These are phyloP conservation scores for Calidris pugnax DNA, from an alignment of 2,113 vertebrate species.

Conservation along the genomic window DNA sequence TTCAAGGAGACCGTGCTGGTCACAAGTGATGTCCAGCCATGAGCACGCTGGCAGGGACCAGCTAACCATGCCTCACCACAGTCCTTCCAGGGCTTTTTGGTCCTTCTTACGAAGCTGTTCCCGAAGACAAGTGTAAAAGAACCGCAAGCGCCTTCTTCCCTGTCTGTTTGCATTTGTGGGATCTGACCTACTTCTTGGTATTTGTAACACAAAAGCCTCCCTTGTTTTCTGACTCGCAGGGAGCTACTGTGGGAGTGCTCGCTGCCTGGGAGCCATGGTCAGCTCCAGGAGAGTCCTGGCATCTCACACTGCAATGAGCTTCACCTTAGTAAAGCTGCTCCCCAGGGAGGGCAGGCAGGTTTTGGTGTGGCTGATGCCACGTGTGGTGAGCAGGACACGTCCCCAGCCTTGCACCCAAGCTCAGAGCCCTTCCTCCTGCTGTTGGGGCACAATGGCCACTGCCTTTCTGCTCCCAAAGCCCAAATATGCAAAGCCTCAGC, in stretches of 20 bases:
- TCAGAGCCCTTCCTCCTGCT: neutral
- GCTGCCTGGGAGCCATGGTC: neutral
- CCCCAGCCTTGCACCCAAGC: neutral
- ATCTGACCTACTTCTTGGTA: slow-evolving; percentile 50
- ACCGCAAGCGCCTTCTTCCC: neutral
- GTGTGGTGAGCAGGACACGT: rapidly evolving
- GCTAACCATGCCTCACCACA: rapidly evolving
- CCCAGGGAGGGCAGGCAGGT: neutral
- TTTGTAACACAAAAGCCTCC: neutral
- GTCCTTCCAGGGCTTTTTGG: neutral
- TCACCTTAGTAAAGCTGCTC: neutral
- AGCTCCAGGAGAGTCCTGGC: neutral
- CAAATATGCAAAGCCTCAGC: neutral
- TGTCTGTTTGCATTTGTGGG: slow-evolving; percentile 53
- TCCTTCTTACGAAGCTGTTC: neutral
- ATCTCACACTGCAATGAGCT: neutral
- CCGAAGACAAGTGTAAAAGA: neutral
- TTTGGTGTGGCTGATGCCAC: neutral
- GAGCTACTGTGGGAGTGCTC: neutral
- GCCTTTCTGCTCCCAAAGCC: neutral
- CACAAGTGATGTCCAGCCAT: rapidly evolving
- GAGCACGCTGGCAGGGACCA: neutral
- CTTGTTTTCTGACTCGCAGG: neutral
- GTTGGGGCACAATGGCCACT: rapidly evolving
- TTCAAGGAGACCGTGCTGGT: neutral